Conservation (phyloP, 2,797 vertebrate species). For the Tympanoctomys barrerae region DNA sequence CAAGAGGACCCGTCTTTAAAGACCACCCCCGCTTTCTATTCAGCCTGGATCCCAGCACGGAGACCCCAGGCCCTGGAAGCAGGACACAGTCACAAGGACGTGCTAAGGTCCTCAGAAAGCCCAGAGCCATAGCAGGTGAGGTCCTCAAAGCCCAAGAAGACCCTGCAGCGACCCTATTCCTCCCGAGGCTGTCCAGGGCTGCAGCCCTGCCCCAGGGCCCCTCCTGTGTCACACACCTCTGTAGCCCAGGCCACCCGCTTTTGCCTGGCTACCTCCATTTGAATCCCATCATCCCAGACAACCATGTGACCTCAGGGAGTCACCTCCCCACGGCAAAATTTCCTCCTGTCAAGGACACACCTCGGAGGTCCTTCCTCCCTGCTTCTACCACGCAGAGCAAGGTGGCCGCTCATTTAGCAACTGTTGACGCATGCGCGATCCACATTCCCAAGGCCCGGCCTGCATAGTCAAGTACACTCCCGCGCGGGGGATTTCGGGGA, state of each 20-base stretch:
- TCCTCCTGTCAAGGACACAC: not conserved
- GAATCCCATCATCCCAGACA: not conserved
- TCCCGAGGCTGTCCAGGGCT: not conserved
- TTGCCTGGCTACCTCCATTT: not conserved
- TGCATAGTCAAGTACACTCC: not conserved
- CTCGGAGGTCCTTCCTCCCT: accelerated
- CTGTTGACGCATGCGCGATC: accelerated
- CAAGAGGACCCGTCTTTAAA: accelerated
- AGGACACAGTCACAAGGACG: not conserved
- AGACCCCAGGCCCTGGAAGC: not conserved
- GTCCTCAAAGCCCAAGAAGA: not conserved
- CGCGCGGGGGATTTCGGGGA: not conserved
- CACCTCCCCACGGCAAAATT: not conserved
- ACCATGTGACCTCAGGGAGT: too few species aligned
- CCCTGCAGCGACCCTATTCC: not conserved
- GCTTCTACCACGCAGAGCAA: not conserved
- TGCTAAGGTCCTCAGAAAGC: not conserved
- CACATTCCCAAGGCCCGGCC: not conserved
- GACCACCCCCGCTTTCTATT: not conserved
- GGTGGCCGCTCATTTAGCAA: not conserved
- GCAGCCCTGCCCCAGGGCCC: too few species aligned
- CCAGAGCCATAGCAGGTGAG: accelerated
- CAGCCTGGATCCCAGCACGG: accelerated
- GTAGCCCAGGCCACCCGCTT: not conserved
- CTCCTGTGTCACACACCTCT: accelerated